phyloP scores from a whole-genome alignment of 2,113 vertebrate species.

The Rostratula benghalensis region DNA sequence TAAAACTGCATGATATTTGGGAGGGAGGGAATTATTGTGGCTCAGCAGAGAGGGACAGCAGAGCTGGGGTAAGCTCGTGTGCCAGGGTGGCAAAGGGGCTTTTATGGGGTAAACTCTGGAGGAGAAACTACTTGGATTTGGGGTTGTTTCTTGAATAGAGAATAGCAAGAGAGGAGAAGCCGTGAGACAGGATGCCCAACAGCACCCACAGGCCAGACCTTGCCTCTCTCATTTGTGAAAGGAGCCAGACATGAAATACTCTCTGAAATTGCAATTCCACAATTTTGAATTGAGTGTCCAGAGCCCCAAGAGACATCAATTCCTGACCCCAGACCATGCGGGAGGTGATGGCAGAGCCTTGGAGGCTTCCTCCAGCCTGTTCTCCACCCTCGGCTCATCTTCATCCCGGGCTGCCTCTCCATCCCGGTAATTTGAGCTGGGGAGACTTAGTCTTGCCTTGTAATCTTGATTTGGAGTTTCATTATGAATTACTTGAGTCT shows the following conservation, averaged over 20 bases:
- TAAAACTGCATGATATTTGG: not conserved
- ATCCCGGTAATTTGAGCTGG: not conserved
- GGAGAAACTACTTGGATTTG: not conserved
- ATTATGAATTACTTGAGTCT: conserved; percentile 1
- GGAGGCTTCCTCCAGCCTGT: not conserved
- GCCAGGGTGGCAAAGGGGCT: not conserved
- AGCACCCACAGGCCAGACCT: not conserved
- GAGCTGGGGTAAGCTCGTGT: not conserved
- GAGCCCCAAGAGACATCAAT: not conserved
- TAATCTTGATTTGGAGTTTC: conserved; percentile 40
- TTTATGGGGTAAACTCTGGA: not conserved
- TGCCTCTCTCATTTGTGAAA: not conserved
- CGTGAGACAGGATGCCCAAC: not conserved
- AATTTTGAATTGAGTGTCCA: rapidly evolving
- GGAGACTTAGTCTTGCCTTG: not conserved
- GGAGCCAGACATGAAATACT: not conserved
- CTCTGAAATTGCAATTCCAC: not conserved
- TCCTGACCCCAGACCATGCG: rapidly evolving
- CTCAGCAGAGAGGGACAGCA: not conserved
- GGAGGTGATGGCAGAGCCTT: not conserved
- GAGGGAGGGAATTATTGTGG: not conserved
- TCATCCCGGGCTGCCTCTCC: not conserved
- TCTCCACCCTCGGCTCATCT: not conserved
- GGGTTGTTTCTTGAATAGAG: not conserved
- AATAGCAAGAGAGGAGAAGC: rapidly evolving